Evolutionary conservation across 1,140 invertebrate species (phyloP).

Genomic region (Pygmarrhopalites habei): DNA sequence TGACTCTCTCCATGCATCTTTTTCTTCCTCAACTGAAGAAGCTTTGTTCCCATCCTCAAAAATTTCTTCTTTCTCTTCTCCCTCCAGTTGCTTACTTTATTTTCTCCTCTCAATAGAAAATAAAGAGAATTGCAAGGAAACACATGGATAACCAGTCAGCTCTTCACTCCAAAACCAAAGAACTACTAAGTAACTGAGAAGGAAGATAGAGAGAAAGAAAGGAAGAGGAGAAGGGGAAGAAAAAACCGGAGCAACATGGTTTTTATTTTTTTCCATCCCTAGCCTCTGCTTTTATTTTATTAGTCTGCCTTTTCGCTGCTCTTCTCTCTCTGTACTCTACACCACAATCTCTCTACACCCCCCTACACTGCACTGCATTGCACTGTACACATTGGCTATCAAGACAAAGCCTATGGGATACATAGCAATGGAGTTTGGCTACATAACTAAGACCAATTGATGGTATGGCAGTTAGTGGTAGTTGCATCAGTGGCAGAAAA

Average conservation of each 20-base stretch:
- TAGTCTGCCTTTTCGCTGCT: background rate
- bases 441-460: too few species aligned
- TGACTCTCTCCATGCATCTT: too few species aligned
- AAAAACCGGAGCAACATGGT: too few species aligned
- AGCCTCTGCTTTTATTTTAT: conserved; percentile 7
- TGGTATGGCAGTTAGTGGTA: too few species aligned
- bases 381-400: background rate
- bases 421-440: too few species aligned
- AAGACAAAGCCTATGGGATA: too few species aligned
- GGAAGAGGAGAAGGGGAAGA: too few species aligned
- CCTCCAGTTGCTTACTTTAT: background rate
- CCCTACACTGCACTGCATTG: background rate
- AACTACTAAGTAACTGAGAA: too few species aligned
- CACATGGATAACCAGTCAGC: background rate
- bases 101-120: background rate
- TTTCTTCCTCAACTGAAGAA: too few species aligned
- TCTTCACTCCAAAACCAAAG: too few species aligned
- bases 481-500: too few species aligned
- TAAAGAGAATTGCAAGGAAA: background rate
- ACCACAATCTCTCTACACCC: background rate
- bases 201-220: too few species aligned
- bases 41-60: background rate
- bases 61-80: conserved; percentile 4
- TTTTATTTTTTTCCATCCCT: background rate
- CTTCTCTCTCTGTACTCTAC: background rate